phyloP scores from a whole-genome alignment of 2,797 vertebrate genomes.

The Semotilus atromaculatus region DNA sequence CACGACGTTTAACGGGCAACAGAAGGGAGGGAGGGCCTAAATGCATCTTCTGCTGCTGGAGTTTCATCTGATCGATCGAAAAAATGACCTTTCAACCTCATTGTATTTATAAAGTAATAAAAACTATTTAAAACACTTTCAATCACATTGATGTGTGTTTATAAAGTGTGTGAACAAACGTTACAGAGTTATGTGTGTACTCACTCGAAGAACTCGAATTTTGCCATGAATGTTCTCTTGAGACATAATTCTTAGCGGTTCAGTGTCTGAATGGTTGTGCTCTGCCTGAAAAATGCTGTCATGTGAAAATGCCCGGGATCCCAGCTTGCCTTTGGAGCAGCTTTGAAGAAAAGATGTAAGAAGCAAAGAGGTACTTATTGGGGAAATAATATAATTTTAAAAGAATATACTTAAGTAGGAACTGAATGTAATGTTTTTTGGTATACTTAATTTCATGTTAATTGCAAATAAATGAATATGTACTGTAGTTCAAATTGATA shows the following conservation, averaged over 20 bases:
- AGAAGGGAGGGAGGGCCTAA: slow-evolving; percentile 81
- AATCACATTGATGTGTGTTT: not conserved
- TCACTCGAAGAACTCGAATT: slow-evolving; percentile 92
- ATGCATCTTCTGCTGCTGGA: slow-evolving; percentile 88
- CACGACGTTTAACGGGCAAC: slow-evolving; percentile 75
- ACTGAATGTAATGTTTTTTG: not conserved
- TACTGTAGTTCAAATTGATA: not conserved
- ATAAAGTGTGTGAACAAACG: not conserved
- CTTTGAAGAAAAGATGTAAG: slow-evolving; percentile 66
- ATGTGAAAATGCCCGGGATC: slow-evolving; percentile 90
- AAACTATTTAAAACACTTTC: not conserved
- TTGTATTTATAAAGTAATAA: not conserved
- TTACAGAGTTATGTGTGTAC: not conserved
- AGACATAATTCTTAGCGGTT: slow-evolving; percentile 84
- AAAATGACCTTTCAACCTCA: not conserved
- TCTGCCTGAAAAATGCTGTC: slow-evolving; percentile 95
- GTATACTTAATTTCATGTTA: not conserved
- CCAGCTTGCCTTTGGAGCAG: slow-evolving; percentile 78
- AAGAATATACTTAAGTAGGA: not conserved
- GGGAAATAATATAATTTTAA: not conserved
- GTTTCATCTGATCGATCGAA: slow-evolving; percentile 82
- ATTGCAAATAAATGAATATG: not conserved
- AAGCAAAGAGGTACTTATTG: not conserved
- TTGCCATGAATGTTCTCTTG: slow-evolving; percentile 91
- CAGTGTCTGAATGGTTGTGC: slow-evolving; percentile 75